A percentile compares a stretch with the other conserved stretches of the same genome.
These are phyloP conservation scores for Clupea harengus DNA, from an alignment of 2,113 vertebrate genomes.

Conservation along the genomic window DNA sequence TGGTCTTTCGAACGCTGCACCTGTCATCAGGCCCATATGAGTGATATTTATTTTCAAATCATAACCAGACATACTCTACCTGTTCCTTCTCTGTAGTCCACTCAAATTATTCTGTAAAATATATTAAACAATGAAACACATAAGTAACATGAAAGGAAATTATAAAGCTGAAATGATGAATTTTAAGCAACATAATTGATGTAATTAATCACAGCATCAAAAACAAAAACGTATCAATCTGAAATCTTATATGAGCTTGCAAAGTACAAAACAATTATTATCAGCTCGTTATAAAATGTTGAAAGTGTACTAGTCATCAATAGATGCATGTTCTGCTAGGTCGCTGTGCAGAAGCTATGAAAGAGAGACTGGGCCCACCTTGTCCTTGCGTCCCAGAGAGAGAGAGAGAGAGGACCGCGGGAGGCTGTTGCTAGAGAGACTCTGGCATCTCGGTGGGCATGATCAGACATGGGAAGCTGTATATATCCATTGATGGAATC, in stretches of 20 bases:
- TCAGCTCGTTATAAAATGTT: not conserved
- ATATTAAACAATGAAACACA: not conserved
- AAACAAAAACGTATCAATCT: not conserved
- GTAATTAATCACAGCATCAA: not conserved
- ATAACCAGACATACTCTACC: not conserved
- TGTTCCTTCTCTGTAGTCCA: no score
- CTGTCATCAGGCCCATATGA: not conserved
- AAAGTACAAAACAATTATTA: not conserved
- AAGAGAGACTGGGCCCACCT: not conserved
- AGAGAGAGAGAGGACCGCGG: not conserved
- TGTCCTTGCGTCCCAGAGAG: not conserved
- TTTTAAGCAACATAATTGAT: not conserved
- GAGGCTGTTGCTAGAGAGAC: not conserved
- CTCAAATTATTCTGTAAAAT: no score
- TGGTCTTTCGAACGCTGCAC: not conserved
- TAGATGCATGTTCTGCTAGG: not conserved
- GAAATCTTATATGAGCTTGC: no score
- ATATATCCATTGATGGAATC: slow-evolving; percentile 49
- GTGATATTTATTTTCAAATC: not conserved
- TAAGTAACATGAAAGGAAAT: not conserved
- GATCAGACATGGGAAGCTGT: slow-evolving; percentile 35
- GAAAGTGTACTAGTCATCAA: not conserved
- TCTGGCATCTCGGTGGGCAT: not conserved
- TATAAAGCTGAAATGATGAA: not conserved
- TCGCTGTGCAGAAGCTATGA: not conserved